Evolutionary conservation across 2,888 invertebrate genomes (phyloP), one percentile per base, ranked within the genome.

Genomic region (Koerneria pararmatus): DNA sequence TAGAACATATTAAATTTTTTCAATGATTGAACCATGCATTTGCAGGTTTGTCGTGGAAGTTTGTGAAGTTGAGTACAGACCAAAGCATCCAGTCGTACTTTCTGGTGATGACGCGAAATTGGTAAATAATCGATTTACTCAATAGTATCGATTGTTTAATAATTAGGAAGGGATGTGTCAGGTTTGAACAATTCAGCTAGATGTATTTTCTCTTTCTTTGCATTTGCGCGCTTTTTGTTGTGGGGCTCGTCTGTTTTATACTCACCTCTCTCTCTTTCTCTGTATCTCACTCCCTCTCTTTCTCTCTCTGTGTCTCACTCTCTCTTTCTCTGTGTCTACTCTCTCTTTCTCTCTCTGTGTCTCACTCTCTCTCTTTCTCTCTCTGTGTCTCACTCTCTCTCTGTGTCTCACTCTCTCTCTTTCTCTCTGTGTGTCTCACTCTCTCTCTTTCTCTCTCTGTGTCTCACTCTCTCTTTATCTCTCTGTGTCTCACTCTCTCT

Each of bases 61-160:
- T 34, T 72, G 73, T 2, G 75, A 75, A 35, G 62, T 72, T 0
- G 76, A 75, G 49, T 74, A 65, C 51, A 68, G 76, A 1, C 68
- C 76, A 19, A 65, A 74, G 35, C 76, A 76, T 54, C 74, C 75
- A 0, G 69, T 75, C 19, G 64, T 64, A 15, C 24, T 73, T 31
- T 65, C 69, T 6, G 70, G 65, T 19, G 69, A 69, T 0, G 76
- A 76, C 31, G 59, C 70, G n/a, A 34, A 35, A 8, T 68, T 71
- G 58, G 67, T 75, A 22, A 29, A 46, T 58, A 11, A 8, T 5
- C 22, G 29, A 22, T 31, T n/a, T 46, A 29, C 24, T 24, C 35
- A 24, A n/a, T n/a, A n/a, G n/a, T n/a, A n/a, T n/a, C n/a, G n/a
- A n/a, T n/a, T n/a, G n/a, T n/a, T n/a, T n/a, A n/a, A n/a, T n/a